Percentiles rank a stretch among this genome's conserved stretches.
These are phyloP conservation scores for Canis aureus DNA, from an alignment of 2,113 vertebrate species.

Conservation along the genomic window DNA sequence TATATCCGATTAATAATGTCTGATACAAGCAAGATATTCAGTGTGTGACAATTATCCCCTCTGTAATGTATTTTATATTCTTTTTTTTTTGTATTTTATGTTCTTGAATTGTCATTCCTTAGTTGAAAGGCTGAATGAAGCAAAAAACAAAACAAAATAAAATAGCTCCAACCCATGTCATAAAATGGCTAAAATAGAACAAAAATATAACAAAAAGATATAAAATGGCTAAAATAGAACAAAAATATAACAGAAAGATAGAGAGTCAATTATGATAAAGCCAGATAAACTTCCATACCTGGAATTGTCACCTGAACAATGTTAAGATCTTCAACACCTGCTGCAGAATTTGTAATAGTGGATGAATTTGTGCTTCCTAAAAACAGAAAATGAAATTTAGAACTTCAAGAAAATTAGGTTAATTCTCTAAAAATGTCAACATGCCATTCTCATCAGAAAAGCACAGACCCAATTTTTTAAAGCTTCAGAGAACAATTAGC, in stretches of 20 bases:
- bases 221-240: not conserved
- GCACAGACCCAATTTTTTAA: not conserved
- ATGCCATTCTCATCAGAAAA: not conserved
- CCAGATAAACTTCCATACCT: constrained; percentile 77
- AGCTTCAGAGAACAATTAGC: not conserved
- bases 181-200: not conserved
- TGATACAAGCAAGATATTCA: not conserved
- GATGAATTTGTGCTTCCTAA: constrained; percentile 78
- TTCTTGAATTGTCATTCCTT: not conserved
- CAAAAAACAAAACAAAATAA: not conserved
- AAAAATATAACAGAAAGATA: not conserved
- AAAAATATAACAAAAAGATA: not conserved
- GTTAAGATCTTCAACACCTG: constrained; percentile 85
- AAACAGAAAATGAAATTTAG: constrained; percentile 56
- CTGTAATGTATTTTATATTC: not conserved
- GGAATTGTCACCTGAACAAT: constrained; percentile 88
- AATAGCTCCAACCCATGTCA: not conserved
- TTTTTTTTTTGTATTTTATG: not conserved
- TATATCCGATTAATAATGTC: not conserved
- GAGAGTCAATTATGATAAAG: not conserved
- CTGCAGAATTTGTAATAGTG: constrained; percentile 54
- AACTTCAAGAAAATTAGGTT: not conserved
- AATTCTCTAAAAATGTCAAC: not conserved
- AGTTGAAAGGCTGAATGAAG: not conserved
- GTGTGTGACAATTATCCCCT: not conserved